phyloP scores from a whole-genome alignment of 1,140 invertebrate species.

The Procambarus virginalis region DNA sequence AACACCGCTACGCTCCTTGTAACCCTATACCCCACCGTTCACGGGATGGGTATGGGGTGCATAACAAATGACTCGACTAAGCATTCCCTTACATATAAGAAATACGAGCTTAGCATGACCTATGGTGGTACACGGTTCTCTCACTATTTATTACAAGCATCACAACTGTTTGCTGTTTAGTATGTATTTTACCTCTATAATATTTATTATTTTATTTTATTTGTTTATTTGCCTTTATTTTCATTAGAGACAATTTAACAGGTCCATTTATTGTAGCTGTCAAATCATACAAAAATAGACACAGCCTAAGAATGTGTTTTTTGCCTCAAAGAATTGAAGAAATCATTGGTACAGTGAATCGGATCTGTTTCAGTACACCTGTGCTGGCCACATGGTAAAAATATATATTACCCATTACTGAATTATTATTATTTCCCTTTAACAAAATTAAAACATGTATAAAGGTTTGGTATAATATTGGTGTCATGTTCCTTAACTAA shows the following conservation, averaged over 20 bases:
- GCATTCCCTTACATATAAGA: too few species aligned
- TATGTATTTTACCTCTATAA: background rate
- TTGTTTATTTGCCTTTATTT: background rate
- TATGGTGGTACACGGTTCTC: background rate
- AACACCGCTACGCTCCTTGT: background rate
- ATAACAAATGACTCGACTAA: too few species aligned
- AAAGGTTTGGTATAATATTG: too few species aligned
- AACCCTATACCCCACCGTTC: too few species aligned
- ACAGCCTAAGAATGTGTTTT: background rate
- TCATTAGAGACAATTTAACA: background rate
- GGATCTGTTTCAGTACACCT: background rate
- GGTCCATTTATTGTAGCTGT: background rate
- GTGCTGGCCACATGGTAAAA: constrained; percentile 13
- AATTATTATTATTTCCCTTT: background rate
- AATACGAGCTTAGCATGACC: too few species aligned
- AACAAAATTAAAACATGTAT: background rate
- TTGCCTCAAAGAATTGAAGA: background rate
- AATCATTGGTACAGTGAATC: too few species aligned
- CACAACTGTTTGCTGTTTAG: background rate
- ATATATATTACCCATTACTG: background rate
- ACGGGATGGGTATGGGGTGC: too few species aligned
- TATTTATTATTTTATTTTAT: background rate
- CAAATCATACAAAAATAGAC: background rate
- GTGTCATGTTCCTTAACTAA: too few species aligned
- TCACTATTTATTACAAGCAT: constrained; percentile 4